phyloP scores from a whole-genome alignment of 2,113 vertebrate species.

The Cyprinus carpio region DNA sequence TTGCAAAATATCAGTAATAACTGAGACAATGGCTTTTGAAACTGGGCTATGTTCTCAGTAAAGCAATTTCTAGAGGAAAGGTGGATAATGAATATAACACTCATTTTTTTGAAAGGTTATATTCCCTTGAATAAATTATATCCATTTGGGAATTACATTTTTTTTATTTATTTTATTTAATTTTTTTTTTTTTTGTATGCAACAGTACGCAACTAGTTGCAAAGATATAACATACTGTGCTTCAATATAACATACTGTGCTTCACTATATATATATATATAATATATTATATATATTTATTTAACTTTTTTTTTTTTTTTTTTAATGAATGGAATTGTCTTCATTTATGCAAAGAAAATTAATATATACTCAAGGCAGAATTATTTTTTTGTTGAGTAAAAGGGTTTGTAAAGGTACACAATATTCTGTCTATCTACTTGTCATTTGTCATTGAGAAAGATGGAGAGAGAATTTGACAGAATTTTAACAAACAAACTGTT shows the following conservation, averaged over 20 bases:
- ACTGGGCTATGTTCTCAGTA: background rate
- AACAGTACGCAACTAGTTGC: too few species aligned
- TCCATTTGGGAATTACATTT: background rate
- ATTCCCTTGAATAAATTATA: background rate
- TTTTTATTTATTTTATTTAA: too few species aligned
- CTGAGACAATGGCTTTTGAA: conserved; percentile 15
- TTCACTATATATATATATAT: background rate
- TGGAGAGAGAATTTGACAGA: background rate
- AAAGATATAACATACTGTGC: too few species aligned
- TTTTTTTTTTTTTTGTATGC: background rate
- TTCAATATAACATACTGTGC: too few species aligned
- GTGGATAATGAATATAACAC: conserved; percentile 14
- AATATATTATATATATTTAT: too few species aligned
- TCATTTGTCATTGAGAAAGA: background rate
- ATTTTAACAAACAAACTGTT: background rate
- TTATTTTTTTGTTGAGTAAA: background rate
- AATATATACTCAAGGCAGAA: background rate
- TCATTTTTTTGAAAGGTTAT: background rate
- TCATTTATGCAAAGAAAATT: conserved; percentile 26
- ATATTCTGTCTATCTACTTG: background rate
- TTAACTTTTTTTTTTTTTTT: too few species aligned
- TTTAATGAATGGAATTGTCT: background rate
- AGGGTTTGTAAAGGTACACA: background rate
- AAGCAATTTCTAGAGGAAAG: background rate
- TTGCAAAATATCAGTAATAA: conserved; percentile 11